Conservation (phyloP, 2,888 invertebrate genomes). For the Baronia brevicornis region DNA sequence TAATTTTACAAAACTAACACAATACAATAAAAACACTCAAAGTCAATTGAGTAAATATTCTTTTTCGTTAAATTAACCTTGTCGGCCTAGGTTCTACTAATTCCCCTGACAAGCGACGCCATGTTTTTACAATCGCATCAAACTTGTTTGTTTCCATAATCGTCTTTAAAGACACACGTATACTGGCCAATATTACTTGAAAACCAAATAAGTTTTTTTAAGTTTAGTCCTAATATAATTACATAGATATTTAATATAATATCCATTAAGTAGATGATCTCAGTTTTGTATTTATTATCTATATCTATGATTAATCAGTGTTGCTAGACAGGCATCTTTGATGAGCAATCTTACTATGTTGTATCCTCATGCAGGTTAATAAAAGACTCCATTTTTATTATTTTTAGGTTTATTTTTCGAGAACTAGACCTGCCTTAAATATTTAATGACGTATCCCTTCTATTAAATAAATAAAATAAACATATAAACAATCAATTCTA, state of each 20-base stretch:
- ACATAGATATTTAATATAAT: no score
- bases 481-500: neutral
- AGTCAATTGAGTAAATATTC: no score
- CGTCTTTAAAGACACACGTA: conserved; percentile 32
- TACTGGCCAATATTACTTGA: no score
- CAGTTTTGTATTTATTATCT: neutral
- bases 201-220: conserved; percentile 44
- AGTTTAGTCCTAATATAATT: no score
- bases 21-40: conserved; percentile 29
- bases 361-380: no score
- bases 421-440: no score
- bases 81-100: conserved; percentile 39
- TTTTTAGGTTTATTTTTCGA: neutral
- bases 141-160: conserved; percentile 68
- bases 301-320: conserved; percentile 3
- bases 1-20: conserved; percentile 13
- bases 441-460: no score
- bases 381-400: neutral
- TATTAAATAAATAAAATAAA: neutral
- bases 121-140: conserved; percentile 58
- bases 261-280: conserved; percentile 4
- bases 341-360: neutral
- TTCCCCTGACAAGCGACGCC: conserved; percentile 63
- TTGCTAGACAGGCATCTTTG: no score
- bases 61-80: conserved; percentile 59